These are phyloP conservation scores for Hypotaenidia philippensis DNA, from an alignment of 2,797 vertebrate genomes.

Conservation along the genomic window DNA sequence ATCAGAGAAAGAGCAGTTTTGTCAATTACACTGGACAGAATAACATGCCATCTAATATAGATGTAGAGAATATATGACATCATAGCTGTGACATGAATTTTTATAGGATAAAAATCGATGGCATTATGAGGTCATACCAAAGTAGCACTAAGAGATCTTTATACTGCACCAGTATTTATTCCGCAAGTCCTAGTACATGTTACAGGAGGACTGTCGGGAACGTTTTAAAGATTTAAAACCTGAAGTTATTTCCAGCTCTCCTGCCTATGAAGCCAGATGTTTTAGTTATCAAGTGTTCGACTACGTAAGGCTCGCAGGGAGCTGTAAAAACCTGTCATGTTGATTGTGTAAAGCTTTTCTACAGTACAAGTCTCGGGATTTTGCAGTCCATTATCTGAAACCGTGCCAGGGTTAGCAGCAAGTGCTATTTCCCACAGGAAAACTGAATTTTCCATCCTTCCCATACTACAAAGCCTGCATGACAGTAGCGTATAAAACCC, in stretches of 20 bases:
- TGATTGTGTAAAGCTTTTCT: constrained; percentile 19
- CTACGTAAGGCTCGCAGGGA: constrained; percentile 12
- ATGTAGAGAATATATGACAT: not conserved
- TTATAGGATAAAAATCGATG: constrained; percentile 20
- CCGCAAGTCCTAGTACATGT: not conserved
- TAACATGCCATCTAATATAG: not conserved
- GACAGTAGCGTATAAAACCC: constrained; percentile 15
- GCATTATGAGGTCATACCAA: not conserved
- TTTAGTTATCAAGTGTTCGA: constrained; percentile 43
- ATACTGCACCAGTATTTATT: not conserved
- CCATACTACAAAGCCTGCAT: not conserved
- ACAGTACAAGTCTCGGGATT: not conserved
- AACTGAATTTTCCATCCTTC: not conserved
- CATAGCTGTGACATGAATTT: not conserved
- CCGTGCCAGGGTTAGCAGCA: constrained; percentile 10
- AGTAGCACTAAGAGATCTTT: not conserved
- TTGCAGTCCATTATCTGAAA: constrained; percentile 29
- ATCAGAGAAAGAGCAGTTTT: not conserved
- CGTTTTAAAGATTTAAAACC: constrained; percentile 43
- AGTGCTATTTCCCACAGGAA: constrained; percentile 37
- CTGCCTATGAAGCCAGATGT: constrained; percentile 21
- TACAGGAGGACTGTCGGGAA: constrained; percentile 13
- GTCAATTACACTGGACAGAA: not conserved
- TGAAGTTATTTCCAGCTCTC: constrained; percentile 42
- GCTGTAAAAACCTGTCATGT: constrained; percentile 30